Conservation (phyloP, 2,113 vertebrate species). For the Cricetomys ansorgei region DNA sequence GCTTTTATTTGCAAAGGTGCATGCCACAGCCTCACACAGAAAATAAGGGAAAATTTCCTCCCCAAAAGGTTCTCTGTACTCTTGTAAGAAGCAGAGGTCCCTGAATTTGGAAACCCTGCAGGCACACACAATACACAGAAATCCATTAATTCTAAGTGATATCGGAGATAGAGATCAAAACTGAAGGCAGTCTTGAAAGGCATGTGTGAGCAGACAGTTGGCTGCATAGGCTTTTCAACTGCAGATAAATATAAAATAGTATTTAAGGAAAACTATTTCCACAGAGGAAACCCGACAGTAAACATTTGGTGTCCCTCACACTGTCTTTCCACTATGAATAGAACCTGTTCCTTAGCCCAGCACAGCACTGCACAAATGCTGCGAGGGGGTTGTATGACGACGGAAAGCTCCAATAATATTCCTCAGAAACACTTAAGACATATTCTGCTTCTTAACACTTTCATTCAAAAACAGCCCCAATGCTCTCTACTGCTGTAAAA, state of each 20-base stretch:
- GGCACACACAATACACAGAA: conserved; percentile 50
- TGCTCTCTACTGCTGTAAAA: conserved; percentile 39
- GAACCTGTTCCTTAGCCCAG: background rate
- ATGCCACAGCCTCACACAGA: conserved; percentile 8
- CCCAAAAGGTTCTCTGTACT: conserved; percentile 60
- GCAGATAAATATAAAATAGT: conserved; percentile 68
- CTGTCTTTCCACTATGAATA: conserved; percentile 83
- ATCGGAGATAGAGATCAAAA: conserved; percentile 64
- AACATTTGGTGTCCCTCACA: conserved; percentile 49
- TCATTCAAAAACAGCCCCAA: conserved; percentile 60
- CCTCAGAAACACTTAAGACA: conserved; percentile 79
- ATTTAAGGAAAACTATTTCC: conserved; percentile 68
- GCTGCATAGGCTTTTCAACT: conserved; percentile 24
- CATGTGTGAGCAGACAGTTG: conserved; percentile 61
- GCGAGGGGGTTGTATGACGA: conserved; percentile 65
- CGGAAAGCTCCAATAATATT: conserved; percentile 71
- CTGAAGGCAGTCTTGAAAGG: conserved; percentile 47
- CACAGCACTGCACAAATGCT: background rate
- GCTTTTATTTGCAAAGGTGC: conserved; percentile 67
- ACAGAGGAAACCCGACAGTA: conserved; percentile 46
- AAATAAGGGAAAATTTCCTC: conserved; percentile 53
- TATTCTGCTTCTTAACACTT: conserved; percentile 2
- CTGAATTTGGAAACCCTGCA: background rate
- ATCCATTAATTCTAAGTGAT: conserved; percentile 52
- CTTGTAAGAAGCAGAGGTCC: conserved; percentile 48